phyloP scores from a whole-genome alignment of 2,113 vertebrate genomes.

The Thalassoma bifasciatum region DNA sequence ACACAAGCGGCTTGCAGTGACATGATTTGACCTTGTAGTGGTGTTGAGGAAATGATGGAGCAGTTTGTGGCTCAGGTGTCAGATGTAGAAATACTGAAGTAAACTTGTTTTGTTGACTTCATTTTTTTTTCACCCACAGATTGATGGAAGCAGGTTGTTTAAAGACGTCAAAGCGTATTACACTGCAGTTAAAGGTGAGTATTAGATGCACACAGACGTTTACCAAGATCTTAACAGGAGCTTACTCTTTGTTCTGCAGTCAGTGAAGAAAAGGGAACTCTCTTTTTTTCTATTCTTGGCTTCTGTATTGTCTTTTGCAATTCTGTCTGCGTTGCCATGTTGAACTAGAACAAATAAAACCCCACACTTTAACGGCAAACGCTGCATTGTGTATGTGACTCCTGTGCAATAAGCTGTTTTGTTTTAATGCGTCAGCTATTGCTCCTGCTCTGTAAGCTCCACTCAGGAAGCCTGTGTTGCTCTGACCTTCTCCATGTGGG shows the following conservation, averaged over 20 bases:
- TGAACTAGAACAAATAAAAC: slow-evolving; percentile 2
- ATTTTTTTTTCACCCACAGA: slow-evolving; percentile 75
- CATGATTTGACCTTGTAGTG: not conserved
- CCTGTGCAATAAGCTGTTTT: not conserved
- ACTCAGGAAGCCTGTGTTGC: slow-evolving; percentile 62
- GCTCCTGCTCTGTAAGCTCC: slow-evolving; percentile 8
- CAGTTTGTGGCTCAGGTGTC: not conserved
- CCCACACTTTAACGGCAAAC: slow-evolving; percentile 16
- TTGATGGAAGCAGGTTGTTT: slow-evolving; percentile 87
- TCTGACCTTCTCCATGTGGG: slow-evolving; percentile 62
- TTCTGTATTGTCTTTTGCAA: slow-evolving; percentile 40
- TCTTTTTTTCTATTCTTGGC: slow-evolving; percentile 42
- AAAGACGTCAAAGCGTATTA: slow-evolving; percentile 93
- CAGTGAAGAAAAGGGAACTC: too few relatives aligned
- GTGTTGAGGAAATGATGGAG: slow-evolving; percentile 2
- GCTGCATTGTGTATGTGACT: slow-evolving; percentile 26
- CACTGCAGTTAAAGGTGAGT: too few relatives aligned
- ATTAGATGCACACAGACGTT: slow-evolving; percentile 80
- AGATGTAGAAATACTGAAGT: not conserved
- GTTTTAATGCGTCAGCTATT: slow-evolving; percentile 41
- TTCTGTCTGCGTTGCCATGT: slow-evolving; percentile 32
- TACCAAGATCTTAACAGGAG: not conserved
- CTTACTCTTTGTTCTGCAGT: not conserved
- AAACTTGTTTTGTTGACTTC: not conserved
- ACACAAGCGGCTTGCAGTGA: not conserved